Conservation (phyloP, 2,888 invertebrate species). For the Epiblema foenella region DNA sequence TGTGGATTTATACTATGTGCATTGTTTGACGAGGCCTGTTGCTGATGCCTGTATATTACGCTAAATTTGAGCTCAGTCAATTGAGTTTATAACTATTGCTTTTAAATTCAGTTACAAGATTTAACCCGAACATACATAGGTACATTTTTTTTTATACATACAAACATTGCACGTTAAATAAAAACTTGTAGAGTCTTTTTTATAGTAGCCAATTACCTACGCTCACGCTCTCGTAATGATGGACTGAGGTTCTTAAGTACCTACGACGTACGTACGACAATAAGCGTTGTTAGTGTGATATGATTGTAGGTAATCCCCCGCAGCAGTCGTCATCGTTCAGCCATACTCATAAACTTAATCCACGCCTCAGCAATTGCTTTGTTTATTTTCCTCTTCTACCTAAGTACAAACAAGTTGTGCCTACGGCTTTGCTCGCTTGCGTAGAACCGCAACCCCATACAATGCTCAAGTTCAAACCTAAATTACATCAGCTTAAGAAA, state of each 20-base stretch:
- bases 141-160: too few species aligned
- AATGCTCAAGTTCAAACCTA: not conserved
- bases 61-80: too few species aligned
- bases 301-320: constrained; percentile 30
- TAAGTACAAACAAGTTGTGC: not conserved
- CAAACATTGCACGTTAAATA: too few species aligned
- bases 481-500: not conserved
- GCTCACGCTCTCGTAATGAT: constrained; percentile 15
- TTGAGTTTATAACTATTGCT: too few species aligned
- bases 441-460: not conserved
- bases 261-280: not conserved
- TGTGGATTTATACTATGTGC: too few species aligned
- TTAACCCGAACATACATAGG: too few species aligned
- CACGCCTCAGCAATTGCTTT: constrained; percentile 15
- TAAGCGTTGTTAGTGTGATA: constrained; percentile 15
- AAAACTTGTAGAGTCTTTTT: too few species aligned
- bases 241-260: constrained; percentile 9
- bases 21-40: too few species aligned
- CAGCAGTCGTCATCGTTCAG: constrained; percentile 33
- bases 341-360: constrained; percentile 25
- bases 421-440: not conserved
- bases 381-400: constrained; percentile 31
- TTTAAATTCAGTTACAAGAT: too few species aligned
- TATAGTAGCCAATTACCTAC: constrained; percentile 8
- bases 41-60: too few species aligned